These are phyloP conservation scores for Acrobasis consociella DNA, from an alignment of 2,888 invertebrate species.

Conservation along the genomic window DNA sequence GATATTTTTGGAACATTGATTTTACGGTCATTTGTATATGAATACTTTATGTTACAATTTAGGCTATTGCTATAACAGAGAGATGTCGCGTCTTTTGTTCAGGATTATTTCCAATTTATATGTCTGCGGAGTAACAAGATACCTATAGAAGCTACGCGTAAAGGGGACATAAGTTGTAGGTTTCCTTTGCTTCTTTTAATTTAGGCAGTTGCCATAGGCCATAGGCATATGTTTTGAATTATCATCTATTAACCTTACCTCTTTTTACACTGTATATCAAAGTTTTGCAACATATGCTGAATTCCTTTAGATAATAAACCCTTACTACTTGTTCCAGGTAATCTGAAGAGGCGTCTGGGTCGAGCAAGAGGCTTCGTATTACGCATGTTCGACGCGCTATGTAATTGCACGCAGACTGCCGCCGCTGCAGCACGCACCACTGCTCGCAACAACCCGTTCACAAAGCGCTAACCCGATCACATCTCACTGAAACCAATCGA, in stretches of 20 bases:
- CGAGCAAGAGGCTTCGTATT: constrained; percentile 84
- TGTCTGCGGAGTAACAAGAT: neutral
- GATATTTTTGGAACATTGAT: neutral
- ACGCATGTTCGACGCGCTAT: constrained; percentile 84
- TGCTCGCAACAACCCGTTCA: constrained; percentile 71
- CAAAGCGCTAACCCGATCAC: constrained; percentile 68
- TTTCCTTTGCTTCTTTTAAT: no score
- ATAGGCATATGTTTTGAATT: no score
- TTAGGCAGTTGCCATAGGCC: no score
- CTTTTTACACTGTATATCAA: no score
- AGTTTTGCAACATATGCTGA: neutral
- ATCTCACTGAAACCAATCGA: constrained; percentile 35
- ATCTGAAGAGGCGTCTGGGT: constrained; percentile 83
- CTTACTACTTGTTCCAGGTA: constrained; percentile 57
- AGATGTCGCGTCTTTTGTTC: neutral
- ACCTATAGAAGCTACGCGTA: no score
- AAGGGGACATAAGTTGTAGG: no score
- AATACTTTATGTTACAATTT: neutral
- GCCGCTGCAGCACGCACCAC: constrained; percentile 80
- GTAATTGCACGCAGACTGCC: constrained; percentile 84
- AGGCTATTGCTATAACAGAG: no score
- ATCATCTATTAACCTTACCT: no score
- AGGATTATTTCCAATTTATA: neutral
- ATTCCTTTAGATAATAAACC: neutral
- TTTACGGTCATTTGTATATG: neutral